phyloP scores from a whole-genome alignment of 2,888 invertebrate genomes.

The Bellardia bayeri region DNA sequence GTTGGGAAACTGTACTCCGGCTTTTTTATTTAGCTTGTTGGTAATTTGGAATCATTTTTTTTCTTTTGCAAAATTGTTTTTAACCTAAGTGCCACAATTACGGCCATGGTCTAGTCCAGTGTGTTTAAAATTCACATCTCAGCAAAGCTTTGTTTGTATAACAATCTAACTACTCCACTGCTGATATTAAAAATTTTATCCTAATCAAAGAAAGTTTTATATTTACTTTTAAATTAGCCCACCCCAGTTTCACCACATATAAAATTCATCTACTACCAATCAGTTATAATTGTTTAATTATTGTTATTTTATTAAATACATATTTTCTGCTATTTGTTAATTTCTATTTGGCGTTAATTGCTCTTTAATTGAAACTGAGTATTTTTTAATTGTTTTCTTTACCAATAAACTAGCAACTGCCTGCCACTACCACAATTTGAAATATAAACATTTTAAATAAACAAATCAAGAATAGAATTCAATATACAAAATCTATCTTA shows the following conservation, averaged over 20 bases:
- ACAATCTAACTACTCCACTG: no score
- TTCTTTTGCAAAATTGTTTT: no score
- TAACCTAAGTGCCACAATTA: no score
- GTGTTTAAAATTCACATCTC: no score
- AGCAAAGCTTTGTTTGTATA: no score
- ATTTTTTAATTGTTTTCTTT: background rate
- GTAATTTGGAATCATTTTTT: no score
- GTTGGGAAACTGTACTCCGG: no score
- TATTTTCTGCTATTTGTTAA: background rate
- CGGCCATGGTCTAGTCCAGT: no score
- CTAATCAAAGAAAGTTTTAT: no score
- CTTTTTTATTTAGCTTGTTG: no score
- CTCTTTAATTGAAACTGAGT: conserved; percentile 42
- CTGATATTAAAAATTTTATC: no score
- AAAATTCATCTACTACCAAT: background rate
- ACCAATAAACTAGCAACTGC: background rate
- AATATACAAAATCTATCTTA: conserved; percentile 5
- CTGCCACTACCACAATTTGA: background rate
- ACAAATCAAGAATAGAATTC: background rate
- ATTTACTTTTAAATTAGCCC: no score
- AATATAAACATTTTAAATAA: conserved; percentile 10
- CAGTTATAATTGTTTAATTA: conserved; percentile 14
- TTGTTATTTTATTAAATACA: background rate
- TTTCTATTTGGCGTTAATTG: conserved; percentile 24
- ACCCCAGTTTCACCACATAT: background rate